These are phyloP conservation scores for Crambe crambe DNA, from an alignment of 37 sponge, comb jelly and placozoan genomes.

Conservation along the genomic window DNA sequence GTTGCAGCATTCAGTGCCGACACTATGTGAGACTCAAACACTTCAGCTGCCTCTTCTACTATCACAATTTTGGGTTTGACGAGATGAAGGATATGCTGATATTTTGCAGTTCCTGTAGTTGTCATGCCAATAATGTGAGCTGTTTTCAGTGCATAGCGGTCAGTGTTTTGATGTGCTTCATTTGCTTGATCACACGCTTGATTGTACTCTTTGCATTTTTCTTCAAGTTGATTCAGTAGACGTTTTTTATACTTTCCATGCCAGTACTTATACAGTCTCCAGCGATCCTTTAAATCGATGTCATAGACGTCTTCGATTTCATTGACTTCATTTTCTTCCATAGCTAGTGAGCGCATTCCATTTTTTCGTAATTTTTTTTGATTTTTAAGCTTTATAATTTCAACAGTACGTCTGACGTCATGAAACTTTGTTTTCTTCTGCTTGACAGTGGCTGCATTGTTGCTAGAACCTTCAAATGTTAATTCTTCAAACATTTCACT, in stretches of 20 bases:
- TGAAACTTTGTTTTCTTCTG: background rate
- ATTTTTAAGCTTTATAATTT: background rate
- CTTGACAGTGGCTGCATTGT: background rate
- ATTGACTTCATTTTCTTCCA: slow-evolving; percentile 34
- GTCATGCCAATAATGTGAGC: slow-evolving; percentile 89
- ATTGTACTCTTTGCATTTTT: slow-evolving; percentile 26
- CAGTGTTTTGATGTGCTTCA: background rate
- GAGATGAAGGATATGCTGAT: slow-evolving; percentile 68
- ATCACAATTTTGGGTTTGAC: slow-evolving; percentile 86
- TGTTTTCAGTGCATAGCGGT: slow-evolving; percentile 40
- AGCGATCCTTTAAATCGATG: slow-evolving; percentile 24
- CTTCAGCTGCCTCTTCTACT: slow-evolving; percentile 96
- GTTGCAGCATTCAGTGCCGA: slow-evolving; percentile 72
- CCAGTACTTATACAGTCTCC: slow-evolving; percentile 79
- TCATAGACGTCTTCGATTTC: slow-evolving; percentile 27
- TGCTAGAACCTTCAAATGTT: background rate
- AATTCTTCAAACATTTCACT: background rate
- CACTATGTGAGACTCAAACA: slow-evolving; percentile 89
- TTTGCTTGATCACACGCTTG: slow-evolving; percentile 8
- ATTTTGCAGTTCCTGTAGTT: slow-evolving; percentile 92
- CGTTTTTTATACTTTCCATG: slow-evolving; percentile 1
- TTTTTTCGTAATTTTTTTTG: background rate
- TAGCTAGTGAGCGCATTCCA: slow-evolving; percentile 1
- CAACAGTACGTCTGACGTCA: background rate
- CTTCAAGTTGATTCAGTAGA: slow-evolving; percentile 11